These are phyloP conservation scores for Drosophila barbarae DNA, from an alignment of 2,888 invertebrate genomes.

Conservation along the genomic window DNA sequence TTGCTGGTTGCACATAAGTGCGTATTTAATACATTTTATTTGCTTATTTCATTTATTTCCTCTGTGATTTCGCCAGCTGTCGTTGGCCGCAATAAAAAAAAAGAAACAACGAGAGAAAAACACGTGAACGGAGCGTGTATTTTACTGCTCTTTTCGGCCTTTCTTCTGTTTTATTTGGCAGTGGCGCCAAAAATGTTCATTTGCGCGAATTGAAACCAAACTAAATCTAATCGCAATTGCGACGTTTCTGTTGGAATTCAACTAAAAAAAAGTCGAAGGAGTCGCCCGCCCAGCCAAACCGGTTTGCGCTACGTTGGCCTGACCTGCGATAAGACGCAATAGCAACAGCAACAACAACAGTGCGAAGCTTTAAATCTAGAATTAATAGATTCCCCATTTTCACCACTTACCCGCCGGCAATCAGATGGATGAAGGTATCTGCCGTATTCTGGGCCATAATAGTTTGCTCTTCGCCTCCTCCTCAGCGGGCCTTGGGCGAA, in stretches of 20 bases:
- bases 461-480: slow-evolving; percentile 29
- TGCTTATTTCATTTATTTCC: slow-evolving; percentile 10
- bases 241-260: slow-evolving; percentile 42
- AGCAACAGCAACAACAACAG: slow-evolving; percentile 8
- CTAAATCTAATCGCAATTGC: slow-evolving; percentile 56
- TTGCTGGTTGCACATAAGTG: slow-evolving; percentile 4
- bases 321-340: slow-evolving; percentile 49
- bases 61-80: slow-evolving; percentile 31
- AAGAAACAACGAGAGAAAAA: neutral
- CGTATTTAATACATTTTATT: neutral
- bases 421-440: slow-evolving; percentile 94
- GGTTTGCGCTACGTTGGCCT: slow-evolving; percentile 29
- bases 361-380: neutral
- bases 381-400: slow-evolving; percentile 22
- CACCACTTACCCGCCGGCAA: slow-evolving; percentile 94
- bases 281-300: slow-evolving; percentile 17
- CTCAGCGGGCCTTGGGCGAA: neutral
- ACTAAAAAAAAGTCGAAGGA: slow-evolving; percentile 1
- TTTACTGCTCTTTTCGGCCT: slow-evolving; percentile 15
- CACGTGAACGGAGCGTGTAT: slow-evolving; percentile 41
- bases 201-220: slow-evolving; percentile 7
- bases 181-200: slow-evolving; percentile 34
- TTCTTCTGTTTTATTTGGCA: slow-evolving; percentile 38
- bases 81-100: slow-evolving; percentile 14
- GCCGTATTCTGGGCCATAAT: slow-evolving; percentile 82